Percentiles rank a stretch among this genome's conserved stretches.
Evolutionary conservation across 2,797 vertebrate species (phyloP).

Genomic region (Hybognathus amarus): DNA sequence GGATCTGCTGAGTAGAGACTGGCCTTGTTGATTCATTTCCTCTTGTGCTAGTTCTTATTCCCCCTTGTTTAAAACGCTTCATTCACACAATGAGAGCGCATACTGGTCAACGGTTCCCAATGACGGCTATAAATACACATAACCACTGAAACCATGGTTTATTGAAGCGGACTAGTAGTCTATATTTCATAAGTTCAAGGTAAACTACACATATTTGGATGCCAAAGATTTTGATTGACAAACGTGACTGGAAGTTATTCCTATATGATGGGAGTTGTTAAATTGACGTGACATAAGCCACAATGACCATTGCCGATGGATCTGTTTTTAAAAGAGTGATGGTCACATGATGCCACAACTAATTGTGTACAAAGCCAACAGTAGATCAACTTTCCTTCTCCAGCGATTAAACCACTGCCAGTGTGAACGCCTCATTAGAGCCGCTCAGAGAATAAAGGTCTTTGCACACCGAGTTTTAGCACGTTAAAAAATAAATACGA

Average conservation of each 20-base stretch:
- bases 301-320: not conserved
- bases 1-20: slow-evolving; percentile 72
- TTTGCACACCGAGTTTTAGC: no score
- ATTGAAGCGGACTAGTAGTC: not conserved
- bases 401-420: not conserved
- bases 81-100: not conserved
- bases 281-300: not conserved
- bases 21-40: slow-evolving; percentile 71
- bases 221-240: not conserved
- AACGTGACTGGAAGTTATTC: not conserved
- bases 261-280: not conserved
- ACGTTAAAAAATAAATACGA: no score
- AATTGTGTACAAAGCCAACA: not conserved
- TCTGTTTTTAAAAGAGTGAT: not conserved
- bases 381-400: not conserved
- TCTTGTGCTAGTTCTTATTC: slow-evolving; percentile 57
- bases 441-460: not conserved
- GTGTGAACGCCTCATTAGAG: not conserved
- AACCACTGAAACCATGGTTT: not conserved
- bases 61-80: slow-evolving; percentile 1
- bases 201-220: not conserved
- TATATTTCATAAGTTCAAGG: not conserved
- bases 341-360: not conserved
- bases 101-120: not conserved
- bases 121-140: not conserved